Evolutionary conservation across 2,113 vertebrate species (phyloP).

Genomic region (Campylorhamphus procurvoides): DNA sequence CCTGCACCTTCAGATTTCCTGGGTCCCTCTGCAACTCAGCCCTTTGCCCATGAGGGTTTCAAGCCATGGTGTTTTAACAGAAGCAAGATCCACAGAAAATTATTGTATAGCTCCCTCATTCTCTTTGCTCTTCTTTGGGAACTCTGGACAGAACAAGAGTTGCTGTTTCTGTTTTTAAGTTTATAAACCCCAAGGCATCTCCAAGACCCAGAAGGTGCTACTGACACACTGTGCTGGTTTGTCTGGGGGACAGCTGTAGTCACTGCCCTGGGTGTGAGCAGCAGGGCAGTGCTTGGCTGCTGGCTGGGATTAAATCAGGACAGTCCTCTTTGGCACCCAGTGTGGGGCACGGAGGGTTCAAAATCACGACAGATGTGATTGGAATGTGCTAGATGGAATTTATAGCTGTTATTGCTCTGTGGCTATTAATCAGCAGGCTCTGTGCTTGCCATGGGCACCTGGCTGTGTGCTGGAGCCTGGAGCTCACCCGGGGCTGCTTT

Average conservation of each 20-base stretch:
- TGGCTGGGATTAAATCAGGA: not conserved
- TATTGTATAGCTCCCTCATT: not conserved
- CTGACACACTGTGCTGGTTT: not conserved
- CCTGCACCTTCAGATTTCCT: not conserved
- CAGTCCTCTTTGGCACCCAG: not conserved
- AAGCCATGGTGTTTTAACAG: accelerated
- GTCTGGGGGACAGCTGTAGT: not conserved
- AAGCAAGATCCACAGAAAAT: not conserved
- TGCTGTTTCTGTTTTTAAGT: not conserved
- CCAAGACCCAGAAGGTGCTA: not conserved
- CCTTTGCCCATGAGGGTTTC: not conserved
- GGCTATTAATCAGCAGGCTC: not conserved
- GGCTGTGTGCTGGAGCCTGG: not conserved
- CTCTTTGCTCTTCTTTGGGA: not conserved
- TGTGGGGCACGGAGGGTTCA: not conserved
- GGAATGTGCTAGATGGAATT: not conserved
- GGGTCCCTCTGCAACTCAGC: not conserved
- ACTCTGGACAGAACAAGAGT: not conserved
- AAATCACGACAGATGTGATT: not conserved
- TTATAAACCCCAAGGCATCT: not conserved
- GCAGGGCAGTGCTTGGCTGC: not conserved
- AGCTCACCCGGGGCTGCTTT: not conserved
- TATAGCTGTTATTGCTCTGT: not conserved
- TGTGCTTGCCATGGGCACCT: not conserved
- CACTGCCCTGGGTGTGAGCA: not conserved